Evolutionary conservation across 92 coral and sea anemone genomes (phyloP).

Genomic region (Zoanthus gigantus): DNA sequence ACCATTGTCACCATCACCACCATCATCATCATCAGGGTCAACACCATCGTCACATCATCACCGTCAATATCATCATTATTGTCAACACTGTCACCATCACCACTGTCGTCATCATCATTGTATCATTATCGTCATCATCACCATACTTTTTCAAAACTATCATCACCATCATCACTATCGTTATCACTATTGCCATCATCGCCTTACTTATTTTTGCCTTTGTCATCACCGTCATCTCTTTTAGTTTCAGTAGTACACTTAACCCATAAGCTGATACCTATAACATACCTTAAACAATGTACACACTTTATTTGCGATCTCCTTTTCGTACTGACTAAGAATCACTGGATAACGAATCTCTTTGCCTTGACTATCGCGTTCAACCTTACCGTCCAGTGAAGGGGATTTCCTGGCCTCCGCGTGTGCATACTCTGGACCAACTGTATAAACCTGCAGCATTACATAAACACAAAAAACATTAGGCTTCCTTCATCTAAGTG

Average conservation of each 20-base stretch:
- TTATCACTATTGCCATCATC: too few relatives aligned
- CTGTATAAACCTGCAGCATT: slow-evolving; percentile 83
- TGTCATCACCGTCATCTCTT: neutral
- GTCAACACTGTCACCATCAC: too few relatives aligned
- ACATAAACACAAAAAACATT: neutral
- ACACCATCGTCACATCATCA: too few relatives aligned
- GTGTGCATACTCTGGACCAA: slow-evolving; percentile 98
- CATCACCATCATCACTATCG: too few relatives aligned
- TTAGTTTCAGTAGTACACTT: neutral
- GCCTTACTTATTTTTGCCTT: too few relatives aligned
- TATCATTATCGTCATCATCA: too few relatives aligned
- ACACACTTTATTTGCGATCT: slow-evolving; percentile 97
- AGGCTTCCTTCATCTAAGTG: too few relatives aligned
- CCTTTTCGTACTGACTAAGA: slow-evolving; percentile 91
- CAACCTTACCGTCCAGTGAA: slow-evolving; percentile 97
- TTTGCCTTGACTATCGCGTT: slow-evolving; percentile 94
- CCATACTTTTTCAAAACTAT: too few relatives aligned
- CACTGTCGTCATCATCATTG: too few relatives aligned
- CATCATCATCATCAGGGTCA: too few relatives aligned
- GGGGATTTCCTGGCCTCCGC: slow-evolving; percentile 99
- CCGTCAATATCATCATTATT: too few relatives aligned
- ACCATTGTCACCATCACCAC: too few relatives aligned
- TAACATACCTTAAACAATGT: slow-evolving; percentile 82
- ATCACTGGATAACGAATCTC: slow-evolving; percentile 97
- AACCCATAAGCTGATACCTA: neutral